A percentile compares a stretch with the other conserved stretches of the same genome.
Conservation (phyloP, 2,888 invertebrate species). For the Caenorhabditis angaria region DNA sequence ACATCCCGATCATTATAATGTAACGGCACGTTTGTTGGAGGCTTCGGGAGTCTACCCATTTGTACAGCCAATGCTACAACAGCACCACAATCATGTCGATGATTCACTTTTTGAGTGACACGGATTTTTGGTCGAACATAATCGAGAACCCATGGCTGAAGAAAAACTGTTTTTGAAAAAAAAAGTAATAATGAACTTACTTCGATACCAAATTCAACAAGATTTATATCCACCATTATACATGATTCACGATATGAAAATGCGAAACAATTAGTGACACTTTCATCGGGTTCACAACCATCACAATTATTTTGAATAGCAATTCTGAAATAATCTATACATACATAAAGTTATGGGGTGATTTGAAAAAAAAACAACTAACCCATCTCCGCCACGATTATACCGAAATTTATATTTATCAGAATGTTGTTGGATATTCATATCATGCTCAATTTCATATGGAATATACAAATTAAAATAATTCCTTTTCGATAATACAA, state of each 20-base stretch:
- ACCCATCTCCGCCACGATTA: conserved; percentile 12
- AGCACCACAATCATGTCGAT: conserved; percentile 27
- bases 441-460: neutral
- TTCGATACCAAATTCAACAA: conserved; percentile 15
- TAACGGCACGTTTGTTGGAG: neutral
- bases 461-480: conserved; percentile 10
- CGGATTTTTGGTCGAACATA: conserved; percentile 29
- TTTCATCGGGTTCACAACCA: conserved; percentile 15
- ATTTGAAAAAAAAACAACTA: too few relatives aligned
- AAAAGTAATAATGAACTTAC: neutral
- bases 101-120: conserved; percentile 23
- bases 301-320: conserved; percentile 9
- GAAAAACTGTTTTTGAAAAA: neutral
- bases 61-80: conserved; percentile 19
- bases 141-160: conserved; percentile 20
- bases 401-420: conserved; percentile 13
- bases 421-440: neutral
- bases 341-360: too few relatives aligned
- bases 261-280: conserved; percentile 18
- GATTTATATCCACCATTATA: conserved; percentile 13
- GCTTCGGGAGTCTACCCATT: conserved; percentile 15
- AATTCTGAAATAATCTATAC: conserved; percentile 18
- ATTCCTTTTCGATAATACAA: conserved; percentile 6
- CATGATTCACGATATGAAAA: conserved; percentile 14
- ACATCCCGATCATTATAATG: neutral